Percentiles rank a stretch among this genome's conserved stretches.
Evolutionary conservation across 2,797 vertebrate genomes (phyloP).

Genomic region (Choloepus didactylus): DNA sequence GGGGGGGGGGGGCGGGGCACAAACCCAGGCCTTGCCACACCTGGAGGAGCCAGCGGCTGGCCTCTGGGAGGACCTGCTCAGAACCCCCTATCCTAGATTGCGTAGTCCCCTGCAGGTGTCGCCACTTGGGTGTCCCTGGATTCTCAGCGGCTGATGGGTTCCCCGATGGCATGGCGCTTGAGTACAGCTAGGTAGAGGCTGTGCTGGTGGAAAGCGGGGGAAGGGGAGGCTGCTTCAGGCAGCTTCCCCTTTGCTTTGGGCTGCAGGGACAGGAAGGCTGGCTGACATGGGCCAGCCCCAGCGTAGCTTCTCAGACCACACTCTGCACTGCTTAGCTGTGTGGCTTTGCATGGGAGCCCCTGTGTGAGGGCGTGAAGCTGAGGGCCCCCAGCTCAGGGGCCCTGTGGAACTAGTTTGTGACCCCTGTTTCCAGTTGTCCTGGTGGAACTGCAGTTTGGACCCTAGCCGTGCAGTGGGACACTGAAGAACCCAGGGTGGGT

Average conservation of each 20-base stretch:
- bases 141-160: neutral
- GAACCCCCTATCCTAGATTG: neutral
- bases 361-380: too few relatives aligned
- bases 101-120: neutral
- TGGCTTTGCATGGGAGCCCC: neutral
- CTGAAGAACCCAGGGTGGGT: neutral
- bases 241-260: neutral
- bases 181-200: neutral
- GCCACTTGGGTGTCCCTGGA: neutral
- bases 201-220: neutral
- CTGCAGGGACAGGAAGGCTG: too few relatives aligned
- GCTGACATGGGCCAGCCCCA: neutral
- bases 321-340: neutral
- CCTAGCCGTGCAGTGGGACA: neutral
- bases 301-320: neutral
- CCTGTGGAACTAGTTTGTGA: neutral
- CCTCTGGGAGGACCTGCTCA: neutral
- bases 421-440: neutral
- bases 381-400: neutral
- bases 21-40: neutral
- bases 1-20: neutral
- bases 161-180: rapidly evolving
- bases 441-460: neutral
- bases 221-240: neutral
- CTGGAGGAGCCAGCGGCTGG: neutral